Evolutionary conservation across 1,140 invertebrate species (phyloP).

Genomic region (Diuraphis noxia): DNA sequence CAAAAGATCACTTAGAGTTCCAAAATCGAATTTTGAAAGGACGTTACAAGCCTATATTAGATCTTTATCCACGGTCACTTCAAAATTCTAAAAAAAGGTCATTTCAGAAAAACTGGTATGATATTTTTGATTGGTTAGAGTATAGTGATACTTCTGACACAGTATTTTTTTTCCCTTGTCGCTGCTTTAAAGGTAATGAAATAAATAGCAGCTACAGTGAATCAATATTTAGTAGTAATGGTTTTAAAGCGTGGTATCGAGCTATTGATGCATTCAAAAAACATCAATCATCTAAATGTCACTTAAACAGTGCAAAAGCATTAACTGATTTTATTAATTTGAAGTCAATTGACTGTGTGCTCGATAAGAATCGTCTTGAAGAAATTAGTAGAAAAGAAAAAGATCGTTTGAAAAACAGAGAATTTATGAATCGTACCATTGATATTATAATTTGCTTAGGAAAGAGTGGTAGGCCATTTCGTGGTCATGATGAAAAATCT

Average conservation of each 20-base stretch:
- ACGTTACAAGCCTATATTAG: too few species aligned
- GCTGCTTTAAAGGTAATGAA: background rate
- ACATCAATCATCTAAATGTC: slow-evolving; percentile 4
- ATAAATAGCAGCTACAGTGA: background rate
- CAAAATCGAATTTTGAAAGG: too few species aligned
- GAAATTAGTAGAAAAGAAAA: background rate
- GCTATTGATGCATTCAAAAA: background rate
- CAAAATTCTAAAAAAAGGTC: too few species aligned
- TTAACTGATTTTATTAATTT: background rate
- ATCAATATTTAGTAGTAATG: background rate
- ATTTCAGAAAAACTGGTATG: too few species aligned
- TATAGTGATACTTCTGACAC: background rate
- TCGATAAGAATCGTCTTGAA: background rate
- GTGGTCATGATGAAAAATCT: background rate
- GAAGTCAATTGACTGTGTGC: background rate
- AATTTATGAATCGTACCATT: background rate
- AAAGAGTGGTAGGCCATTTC: background rate
- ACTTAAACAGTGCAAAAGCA: background rate
- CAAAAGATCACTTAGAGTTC: too few species aligned
- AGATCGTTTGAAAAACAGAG: background rate
- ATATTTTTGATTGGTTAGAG: too few species aligned
- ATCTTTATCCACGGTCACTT: too few species aligned
- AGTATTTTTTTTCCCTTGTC: background rate
- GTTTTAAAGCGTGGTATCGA: background rate
- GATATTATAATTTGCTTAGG: background rate